These are phyloP conservation scores for Ophion obscuratus DNA, from an alignment of 2,888 invertebrate genomes.

Conservation along the genomic window DNA sequence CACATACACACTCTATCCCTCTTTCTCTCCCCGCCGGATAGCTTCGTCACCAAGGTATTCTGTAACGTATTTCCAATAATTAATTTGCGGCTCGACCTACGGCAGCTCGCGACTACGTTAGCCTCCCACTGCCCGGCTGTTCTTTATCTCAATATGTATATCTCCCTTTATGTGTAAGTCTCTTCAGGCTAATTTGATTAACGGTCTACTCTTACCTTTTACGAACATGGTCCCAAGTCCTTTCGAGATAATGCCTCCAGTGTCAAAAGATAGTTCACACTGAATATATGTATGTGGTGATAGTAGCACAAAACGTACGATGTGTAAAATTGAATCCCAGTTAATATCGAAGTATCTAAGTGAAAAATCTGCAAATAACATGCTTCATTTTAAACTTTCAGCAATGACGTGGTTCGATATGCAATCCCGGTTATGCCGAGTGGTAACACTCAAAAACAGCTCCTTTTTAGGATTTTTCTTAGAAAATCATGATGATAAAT, in stretches of 20 bases:
- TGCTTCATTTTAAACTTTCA: no score
- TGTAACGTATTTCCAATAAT: slow-evolving; percentile 66
- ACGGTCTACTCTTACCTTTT: background rate
- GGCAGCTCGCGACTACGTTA: background rate
- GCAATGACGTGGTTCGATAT: no score
- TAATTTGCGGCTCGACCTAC: slow-evolving; percentile 37
- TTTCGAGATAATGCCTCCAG: background rate
- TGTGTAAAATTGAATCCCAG: no score
- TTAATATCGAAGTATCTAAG: no score
- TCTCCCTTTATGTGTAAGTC: slow-evolving; percentile 2
- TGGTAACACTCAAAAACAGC: no score
- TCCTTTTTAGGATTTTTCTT: no score
- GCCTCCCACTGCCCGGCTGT: slow-evolving; percentile 1
- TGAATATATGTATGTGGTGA: no score
- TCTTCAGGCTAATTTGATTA: background rate
- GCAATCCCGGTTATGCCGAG: no score
- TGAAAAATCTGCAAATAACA: no score
- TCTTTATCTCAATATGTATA: background rate
- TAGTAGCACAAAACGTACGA: no score
- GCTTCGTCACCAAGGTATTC: slow-evolving; percentile 42
- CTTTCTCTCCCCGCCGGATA: background rate
- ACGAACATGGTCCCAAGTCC: background rate
- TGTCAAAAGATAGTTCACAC: background rate
- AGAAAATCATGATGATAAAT: no score
- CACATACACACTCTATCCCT: background rate